phyloP scores from a whole-genome alignment of 1,140 invertebrate species.

The Zaprionus gabonicus region DNA sequence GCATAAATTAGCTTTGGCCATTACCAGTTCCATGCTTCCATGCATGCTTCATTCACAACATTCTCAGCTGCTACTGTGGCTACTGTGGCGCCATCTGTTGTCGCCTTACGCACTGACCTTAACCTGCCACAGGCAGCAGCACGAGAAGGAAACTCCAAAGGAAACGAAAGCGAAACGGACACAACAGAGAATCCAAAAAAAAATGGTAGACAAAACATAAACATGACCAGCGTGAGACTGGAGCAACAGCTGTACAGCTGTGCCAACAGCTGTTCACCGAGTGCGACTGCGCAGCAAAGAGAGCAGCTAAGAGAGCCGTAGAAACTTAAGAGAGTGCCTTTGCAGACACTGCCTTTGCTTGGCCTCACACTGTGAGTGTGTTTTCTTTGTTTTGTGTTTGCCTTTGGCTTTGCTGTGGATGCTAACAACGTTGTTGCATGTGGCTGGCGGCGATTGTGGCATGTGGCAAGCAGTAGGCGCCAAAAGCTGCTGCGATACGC shows the following conservation, averaged over 20 bases:
- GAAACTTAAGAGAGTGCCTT: conserved; percentile 40
- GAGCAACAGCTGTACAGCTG: conserved; percentile 54
- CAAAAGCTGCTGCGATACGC: conserved; percentile 50
- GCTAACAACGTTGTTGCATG: conserved; percentile 24
- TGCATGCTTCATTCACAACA: not conserved
- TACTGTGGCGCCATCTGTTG: conserved; percentile 69
- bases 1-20: conserved; percentile 70
- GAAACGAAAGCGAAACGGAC: conserved; percentile 24
- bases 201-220: conserved; percentile 55
- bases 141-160: not conserved
- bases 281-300: conserved; percentile 57
- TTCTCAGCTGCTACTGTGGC: conserved; percentile 15
- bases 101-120: conserved; percentile 63
- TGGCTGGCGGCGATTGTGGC: not conserved
- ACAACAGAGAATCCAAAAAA: conserved; percentile 10
- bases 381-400: conserved; percentile 50
- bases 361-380: conserved; percentile 46
- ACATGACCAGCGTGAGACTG: conserved; percentile 19
- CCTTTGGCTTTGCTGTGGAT: conserved; percentile 42
- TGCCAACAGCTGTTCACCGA: conserved; percentile 44
- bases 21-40: conserved; percentile 59
- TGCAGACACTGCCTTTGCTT: conserved; percentile 39
- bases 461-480: conserved; percentile 33
- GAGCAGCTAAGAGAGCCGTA: conserved; percentile 31
- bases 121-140: conserved; percentile 47